phyloP scores from a whole-genome alignment of 2,113 vertebrate species.

The Hippopotamus amphibius region DNA sequence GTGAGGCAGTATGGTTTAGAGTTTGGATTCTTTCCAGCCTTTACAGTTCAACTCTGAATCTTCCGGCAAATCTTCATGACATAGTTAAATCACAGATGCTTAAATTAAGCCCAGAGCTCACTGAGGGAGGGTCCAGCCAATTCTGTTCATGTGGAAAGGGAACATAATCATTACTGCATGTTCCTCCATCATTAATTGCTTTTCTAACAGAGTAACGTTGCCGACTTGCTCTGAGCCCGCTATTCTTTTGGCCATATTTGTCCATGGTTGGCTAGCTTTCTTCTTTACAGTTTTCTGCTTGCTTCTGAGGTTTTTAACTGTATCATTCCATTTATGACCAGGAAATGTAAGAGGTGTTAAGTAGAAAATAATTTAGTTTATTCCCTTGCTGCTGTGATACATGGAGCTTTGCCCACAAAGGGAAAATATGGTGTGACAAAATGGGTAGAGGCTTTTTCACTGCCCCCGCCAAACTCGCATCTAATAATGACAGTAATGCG shows the following conservation, averaged over 20 bases:
- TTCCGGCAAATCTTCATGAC: not conserved
- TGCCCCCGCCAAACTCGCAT: not conserved
- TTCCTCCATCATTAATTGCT: not conserved
- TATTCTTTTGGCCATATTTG: not conserved
- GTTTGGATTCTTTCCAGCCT: not conserved
- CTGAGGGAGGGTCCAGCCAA: not conserved
- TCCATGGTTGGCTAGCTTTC: not conserved
- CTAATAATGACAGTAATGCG: not conserved
- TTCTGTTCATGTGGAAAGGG: not conserved
- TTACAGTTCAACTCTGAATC: not conserved
- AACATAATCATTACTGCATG: not conserved
- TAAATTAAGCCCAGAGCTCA: slow-evolving; percentile 14
- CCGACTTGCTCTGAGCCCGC: not conserved
- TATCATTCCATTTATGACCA: not conserved
- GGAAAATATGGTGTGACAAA: slow-evolving; percentile 81
- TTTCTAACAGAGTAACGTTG: slow-evolving; percentile 26
- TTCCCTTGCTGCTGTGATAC: slow-evolving; percentile 9
- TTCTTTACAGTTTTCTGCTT: slow-evolving; percentile 53
- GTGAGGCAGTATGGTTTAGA: not conserved
- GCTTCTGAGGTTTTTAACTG: slow-evolving; percentile 49
- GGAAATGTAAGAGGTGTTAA: slow-evolving; percentile 59
- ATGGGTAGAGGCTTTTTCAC: not conserved
- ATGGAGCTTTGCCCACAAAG: slow-evolving; percentile 39
- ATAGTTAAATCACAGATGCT: not conserved
- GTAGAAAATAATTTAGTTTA: slow-evolving; percentile 47